Conservation (phyloP, 2,888 invertebrate species). For the Xylota segnis region DNA sequence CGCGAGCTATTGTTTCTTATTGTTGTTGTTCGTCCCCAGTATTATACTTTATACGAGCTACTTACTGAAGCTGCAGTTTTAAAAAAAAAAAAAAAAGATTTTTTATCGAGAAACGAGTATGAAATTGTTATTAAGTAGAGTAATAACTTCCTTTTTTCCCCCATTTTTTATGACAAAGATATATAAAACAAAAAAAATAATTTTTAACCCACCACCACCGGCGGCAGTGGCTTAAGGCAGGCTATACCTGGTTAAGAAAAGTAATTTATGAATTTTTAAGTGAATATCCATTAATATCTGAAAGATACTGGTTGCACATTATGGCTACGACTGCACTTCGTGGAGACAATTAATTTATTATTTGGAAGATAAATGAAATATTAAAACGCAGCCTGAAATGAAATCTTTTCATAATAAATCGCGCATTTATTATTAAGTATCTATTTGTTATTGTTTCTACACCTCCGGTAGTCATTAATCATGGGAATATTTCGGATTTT, state of each 20-base stretch:
- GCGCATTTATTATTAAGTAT: conserved; percentile 43
- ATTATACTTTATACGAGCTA: neutral
- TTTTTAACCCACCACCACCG: conserved; percentile 44
- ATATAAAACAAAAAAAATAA: conserved; percentile 25
- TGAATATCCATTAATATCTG: conserved; percentile 65
- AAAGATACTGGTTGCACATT: conserved; percentile 44
- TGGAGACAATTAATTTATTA: conserved; percentile 59
- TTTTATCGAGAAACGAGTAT: conserved; percentile 71
- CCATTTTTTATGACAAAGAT: conserved; percentile 41
- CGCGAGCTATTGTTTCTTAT: conserved; percentile 69
- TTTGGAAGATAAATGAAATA: conserved; percentile 24
- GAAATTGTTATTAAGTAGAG: conserved; percentile 72
- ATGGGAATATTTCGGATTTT: conserved; percentile 29
- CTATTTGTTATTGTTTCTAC: conserved; percentile 76
- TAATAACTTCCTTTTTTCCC: conserved; percentile 55
- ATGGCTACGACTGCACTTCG: conserved; percentile 50
- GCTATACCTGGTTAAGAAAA: conserved; percentile 43
- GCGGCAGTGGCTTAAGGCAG: conserved; percentile 31
- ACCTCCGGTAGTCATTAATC: conserved; percentile 71
- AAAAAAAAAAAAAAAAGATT: too few relatives aligned
- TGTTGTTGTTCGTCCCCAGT: conserved; percentile 46
- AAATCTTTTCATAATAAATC: conserved; percentile 48
- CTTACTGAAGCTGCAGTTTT: conserved; percentile 27
- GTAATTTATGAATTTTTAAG: conserved; percentile 74
- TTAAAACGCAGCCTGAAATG: conserved; percentile 18